Evolutionary conservation across 2,113 vertebrate species (phyloP), one percentile per base, ranked within the genome.

Genomic region (Phaethornis superciliosus): DNA sequence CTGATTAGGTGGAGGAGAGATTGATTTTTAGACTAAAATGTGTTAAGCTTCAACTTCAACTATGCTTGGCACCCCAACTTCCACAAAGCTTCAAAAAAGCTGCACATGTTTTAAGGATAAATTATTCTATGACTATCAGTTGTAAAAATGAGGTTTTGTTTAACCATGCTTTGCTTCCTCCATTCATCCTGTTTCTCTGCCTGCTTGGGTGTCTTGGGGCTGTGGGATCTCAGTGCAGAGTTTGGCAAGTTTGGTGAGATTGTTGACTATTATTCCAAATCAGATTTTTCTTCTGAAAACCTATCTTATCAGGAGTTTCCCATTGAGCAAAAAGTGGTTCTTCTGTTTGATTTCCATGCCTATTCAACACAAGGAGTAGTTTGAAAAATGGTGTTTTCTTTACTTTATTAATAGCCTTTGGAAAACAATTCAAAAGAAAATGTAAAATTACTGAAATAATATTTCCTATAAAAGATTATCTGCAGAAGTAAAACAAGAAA

Each of bases 371-470:
- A 28, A 24, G 19, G 15, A 89, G 12, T 30, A 78, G 28, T 64
- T 46, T n/a, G 12, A 70, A 74, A 93, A 71, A 79, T 67, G 10
- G 9, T 44, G 9, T 18, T 91, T 82, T 80, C 47, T 75, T 54
- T 56, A 85, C 54, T 94, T 95, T 92, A 52, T 75, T 96, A 94
- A 82, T 30, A n/a, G 35, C 46, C 23, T 88, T 96, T 91, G 85
- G 60, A 94, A 96, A 96, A 28, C 28, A 72, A 83, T 69, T 90
- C 46, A 94, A 92, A 97, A 95, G 35, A 68, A 88, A 81, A 69
- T 6, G 5, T 95, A 89, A 95, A 97, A 40, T 40, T 92, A 62
- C 30, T 74, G 94, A 96, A 97, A 96, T 54, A 47, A 13, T 62
- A 49, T 82, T 95, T 88, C n/a, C 4, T 94, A 67, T 76, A 30